phyloP scores from a whole-genome alignment of 2,888 invertebrate genomes.

The Horisme vitalbata region DNA sequence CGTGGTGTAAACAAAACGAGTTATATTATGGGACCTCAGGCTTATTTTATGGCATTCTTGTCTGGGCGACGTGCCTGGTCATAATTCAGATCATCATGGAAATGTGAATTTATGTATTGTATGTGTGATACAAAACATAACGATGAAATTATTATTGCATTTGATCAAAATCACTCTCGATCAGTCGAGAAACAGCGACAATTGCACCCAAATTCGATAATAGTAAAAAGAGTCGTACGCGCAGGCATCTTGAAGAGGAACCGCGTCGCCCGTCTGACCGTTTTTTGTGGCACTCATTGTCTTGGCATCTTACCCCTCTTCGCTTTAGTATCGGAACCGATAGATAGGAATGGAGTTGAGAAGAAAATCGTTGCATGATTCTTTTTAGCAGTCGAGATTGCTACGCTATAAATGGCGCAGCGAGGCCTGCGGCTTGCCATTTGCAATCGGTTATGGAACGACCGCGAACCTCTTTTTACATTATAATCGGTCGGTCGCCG shows the following conservation, averaged over 20 bases:
- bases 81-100: constrained; percentile 37
- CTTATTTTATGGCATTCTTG: constrained; percentile 63
- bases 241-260: constrained; percentile 61
- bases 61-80: constrained; percentile 46
- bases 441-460: constrained; percentile 82
- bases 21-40: constrained; percentile 57
- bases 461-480: constrained; percentile 78
- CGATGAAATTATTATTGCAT: neutral
- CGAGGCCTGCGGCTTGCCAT: constrained; percentile 76
- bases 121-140: constrained; percentile 13
- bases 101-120: too few species aligned
- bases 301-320: constrained; percentile 52
- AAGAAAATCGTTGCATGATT: constrained; percentile 67
- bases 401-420: constrained; percentile 76
- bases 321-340: constrained; percentile 55
- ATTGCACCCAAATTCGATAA: constrained; percentile 26
- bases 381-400: constrained; percentile 77
- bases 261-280: constrained; percentile 38
- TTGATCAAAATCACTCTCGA: constrained; percentile 14
- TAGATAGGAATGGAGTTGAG: constrained; percentile 62
- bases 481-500: constrained; percentile 76
- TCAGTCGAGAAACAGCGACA: constrained; percentile 19
- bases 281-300: constrained; percentile 59
- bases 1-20: constrained; percentile 63
- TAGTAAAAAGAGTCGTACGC: constrained; percentile 55